Evolutionary conservation across 1,140 invertebrate genomes (phyloP), one percentile per base, ranked within the genome.

Genomic region (Sipha flava): DNA sequence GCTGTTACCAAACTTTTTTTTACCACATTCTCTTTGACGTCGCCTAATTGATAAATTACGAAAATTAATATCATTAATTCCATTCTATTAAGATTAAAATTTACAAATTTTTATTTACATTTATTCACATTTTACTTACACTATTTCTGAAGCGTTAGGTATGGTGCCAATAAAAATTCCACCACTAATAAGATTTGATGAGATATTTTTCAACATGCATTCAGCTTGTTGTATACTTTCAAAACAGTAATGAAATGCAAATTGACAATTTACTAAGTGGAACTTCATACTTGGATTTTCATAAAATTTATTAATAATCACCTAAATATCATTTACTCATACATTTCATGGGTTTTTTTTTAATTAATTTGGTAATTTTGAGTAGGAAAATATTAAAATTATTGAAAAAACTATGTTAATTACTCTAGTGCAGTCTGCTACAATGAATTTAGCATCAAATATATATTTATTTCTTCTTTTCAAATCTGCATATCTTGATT

Each of bases 141-240:
- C 90, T 80, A 99, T 92, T 85, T 96, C 93, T 87, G 94, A 89
- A 14, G 95, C 92, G 90, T 99, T 92, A 34, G 97, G 95, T 79
- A 97, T 94, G 2, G 96, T 98, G 31, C 96, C 97, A 85, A 99
- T 95, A 84, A 99, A 99, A 85, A 91, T 97, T 9, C 98, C 97
- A 68, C 95, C 97, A 1, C 91, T 89, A 82, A 89, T 89, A 5
- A 99, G 87, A 85, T 91, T 93, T 85, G 98, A 95, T 23, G 94
- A 91, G 6, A 94, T 94, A 89, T 99, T 99, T 80, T 89, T 89
- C 0, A 99, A 86, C 94, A 99, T 97, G 83, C 91, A 91, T 84
- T 96, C 90, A 1, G 95, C 96, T 87, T 98, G 96, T n/a, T 87
- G 84, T 79, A 96, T 86, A 73, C 92, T 94, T 86, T 98, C 96